Percentiles rank a stretch among this genome's conserved stretches.
Evolutionary conservation across 2,113 vertebrate species (phyloP).

Genomic region (Scytalopus superciliaris): DNA sequence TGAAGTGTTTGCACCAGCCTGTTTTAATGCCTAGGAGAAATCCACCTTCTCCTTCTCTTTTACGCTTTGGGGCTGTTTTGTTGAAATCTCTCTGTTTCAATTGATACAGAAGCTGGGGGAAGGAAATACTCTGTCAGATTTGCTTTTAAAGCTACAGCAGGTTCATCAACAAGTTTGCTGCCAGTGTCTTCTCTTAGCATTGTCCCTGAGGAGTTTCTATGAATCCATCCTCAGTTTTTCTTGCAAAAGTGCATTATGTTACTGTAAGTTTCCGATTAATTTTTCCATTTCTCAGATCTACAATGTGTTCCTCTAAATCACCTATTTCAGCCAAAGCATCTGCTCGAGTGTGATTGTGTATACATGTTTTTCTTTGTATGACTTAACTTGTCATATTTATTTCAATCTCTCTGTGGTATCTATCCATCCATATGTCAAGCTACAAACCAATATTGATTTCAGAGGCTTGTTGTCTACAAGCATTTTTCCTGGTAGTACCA

Average conservation of each 20-base stretch:
- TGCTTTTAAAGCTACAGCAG: not conserved
- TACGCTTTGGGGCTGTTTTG: not conserved
- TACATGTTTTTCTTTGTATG: not conserved
- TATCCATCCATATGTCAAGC: slow-evolving; percentile 34
- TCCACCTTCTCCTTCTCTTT: slow-evolving; percentile 51
- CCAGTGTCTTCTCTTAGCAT: not conserved
- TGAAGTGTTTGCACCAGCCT: slow-evolving; percentile 52
- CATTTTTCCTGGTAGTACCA: not conserved
- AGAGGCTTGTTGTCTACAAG: slow-evolving; percentile 30
- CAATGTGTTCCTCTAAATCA: slow-evolving; percentile 60
- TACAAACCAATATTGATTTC: slow-evolving; percentile 48
- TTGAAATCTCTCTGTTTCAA: not conserved
- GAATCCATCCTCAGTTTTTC: slow-evolving; percentile 37
- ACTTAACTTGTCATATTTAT: slow-evolving; percentile 35
- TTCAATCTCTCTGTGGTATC: slow-evolving; percentile 35
- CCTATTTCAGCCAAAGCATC: slow-evolving; percentile 73
- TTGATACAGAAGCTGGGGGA: not conserved
- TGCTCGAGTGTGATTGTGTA: slow-evolving; percentile 57
- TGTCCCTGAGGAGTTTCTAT: slow-evolving; percentile 49
- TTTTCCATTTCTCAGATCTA: slow-evolving; percentile 49
- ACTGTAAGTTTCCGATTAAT: slow-evolving; percentile 42
- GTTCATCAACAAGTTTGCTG: slow-evolving; percentile 16
- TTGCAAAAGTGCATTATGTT: slow-evolving; percentile 46
- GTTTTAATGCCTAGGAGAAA: slow-evolving; percentile 64
- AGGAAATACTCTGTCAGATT: not conserved